Evolutionary conservation across 2,113 vertebrate species (phyloP).

Genomic region (Nicator chloris): DNA sequence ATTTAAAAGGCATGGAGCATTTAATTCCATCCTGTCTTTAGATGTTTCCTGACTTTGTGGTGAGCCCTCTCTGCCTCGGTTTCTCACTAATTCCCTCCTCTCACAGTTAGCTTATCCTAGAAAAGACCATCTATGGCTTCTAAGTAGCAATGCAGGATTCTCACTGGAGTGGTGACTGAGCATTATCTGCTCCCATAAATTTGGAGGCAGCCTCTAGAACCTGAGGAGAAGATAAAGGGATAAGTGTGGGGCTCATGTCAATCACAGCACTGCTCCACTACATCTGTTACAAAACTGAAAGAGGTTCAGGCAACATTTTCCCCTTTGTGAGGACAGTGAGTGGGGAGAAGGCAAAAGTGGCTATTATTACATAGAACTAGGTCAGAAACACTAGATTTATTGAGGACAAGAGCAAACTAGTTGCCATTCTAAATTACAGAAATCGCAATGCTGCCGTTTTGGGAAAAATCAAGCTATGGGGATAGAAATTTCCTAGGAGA

Average conservation of each 20-base stretch:
- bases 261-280: neutral
- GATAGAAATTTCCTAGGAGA: neutral
- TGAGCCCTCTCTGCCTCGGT: neutral
- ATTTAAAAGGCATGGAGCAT: neutral
- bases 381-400: neutral
- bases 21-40: neutral
- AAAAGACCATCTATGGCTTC: accelerated
- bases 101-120: neutral
- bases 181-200: neutral
- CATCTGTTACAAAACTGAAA: neutral
- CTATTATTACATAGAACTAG: neutral
- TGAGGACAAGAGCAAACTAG: neutral
- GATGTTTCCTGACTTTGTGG: neutral
- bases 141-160: neutral
- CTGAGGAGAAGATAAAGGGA: neutral
- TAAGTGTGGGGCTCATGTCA: neutral
- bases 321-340: neutral
- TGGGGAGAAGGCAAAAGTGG: neutral
- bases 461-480: neutral
- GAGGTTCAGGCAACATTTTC: neutral
- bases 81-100: neutral
- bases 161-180: neutral
- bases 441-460: neutral
- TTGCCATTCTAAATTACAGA: neutral
- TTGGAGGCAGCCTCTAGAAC: neutral